A percentile compares a stretch with the other conserved stretches of the same genome.
phyloP scores from a whole-genome alignment of 1,140 invertebrate genomes.

The Euwallacea fornicatus region DNA sequence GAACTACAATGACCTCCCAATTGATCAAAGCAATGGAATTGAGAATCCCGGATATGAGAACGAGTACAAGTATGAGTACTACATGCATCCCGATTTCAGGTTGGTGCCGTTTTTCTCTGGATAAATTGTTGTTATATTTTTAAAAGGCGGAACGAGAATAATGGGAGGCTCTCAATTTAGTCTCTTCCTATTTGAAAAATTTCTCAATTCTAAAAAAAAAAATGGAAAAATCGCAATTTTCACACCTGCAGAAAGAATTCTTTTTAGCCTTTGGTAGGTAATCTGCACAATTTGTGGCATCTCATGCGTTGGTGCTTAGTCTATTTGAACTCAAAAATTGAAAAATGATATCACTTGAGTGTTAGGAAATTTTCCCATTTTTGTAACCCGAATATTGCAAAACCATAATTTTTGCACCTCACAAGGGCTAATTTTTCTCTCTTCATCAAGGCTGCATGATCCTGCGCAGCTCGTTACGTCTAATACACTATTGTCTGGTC shows the following conservation, averaged over 20 bases:
- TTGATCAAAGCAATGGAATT: slow-evolving; percentile 38
- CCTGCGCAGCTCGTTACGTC: too few species aligned
- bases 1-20: slow-evolving; percentile 49
- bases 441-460: too few species aligned
- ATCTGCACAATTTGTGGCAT: too few species aligned
- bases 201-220: neutral
- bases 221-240: too few species aligned
- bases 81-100: slow-evolving; percentile 26
- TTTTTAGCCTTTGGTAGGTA: too few species aligned
- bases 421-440: too few species aligned
- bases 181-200: neutral
- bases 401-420: too few species aligned
- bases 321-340: too few species aligned
- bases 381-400: neutral
- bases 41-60: slow-evolving; percentile 45
- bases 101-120: neutral
- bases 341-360: too few species aligned
- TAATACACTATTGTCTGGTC: too few species aligned
- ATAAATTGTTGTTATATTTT: neutral
- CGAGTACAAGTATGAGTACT: slow-evolving; percentile 40
- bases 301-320: too few species aligned
- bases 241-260: too few species aligned
- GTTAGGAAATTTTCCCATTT: neutral
- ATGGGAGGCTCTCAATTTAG: neutral
- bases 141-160: neutral